Conservation (phyloP, 2,888 invertebrate species). For the Euclidia mi region DNA sequence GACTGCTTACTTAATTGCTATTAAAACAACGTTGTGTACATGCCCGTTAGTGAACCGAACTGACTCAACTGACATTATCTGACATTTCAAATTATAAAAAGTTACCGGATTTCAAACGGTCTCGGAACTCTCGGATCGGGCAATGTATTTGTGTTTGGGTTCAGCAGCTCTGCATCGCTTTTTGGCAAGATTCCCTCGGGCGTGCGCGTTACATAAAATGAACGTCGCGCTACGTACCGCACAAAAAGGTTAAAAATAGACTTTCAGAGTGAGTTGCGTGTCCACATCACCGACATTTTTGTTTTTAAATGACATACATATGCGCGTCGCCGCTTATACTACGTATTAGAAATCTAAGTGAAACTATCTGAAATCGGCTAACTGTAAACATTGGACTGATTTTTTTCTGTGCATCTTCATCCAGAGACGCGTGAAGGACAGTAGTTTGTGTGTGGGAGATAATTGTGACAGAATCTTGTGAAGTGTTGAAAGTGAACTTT, state of each 20-base stretch:
- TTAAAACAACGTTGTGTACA: slow-evolving; percentile 17
- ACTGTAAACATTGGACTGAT: slow-evolving; percentile 83
- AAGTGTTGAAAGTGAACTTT: slow-evolving; percentile 37
- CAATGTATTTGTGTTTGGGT: slow-evolving; percentile 66
- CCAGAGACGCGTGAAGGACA: slow-evolving; percentile 61
- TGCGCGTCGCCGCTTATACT: slow-evolving; percentile 68
- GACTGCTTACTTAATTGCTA: too few relatives aligned
- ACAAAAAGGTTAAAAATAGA: slow-evolving; percentile 88
- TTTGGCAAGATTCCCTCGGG: slow-evolving; percentile 88
- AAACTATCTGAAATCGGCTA: slow-evolving; percentile 78
- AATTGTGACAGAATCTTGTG: slow-evolving; percentile 39
- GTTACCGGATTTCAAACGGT: slow-evolving; percentile 84
- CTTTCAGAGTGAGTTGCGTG: slow-evolving; percentile 82
- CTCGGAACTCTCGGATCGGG: slow-evolving; percentile 53
- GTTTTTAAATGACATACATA: slow-evolving; percentile 87
- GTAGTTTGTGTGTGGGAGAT: slow-evolving; percentile 36
- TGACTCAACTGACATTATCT: slow-evolving; percentile 32
- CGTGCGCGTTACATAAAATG: slow-evolving; percentile 82
- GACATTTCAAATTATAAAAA: slow-evolving; percentile 78
- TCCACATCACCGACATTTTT: slow-evolving; percentile 81
- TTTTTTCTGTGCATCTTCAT: slow-evolving; percentile 69
- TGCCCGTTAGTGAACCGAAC: too few relatives aligned
- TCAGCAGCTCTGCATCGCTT: slow-evolving; percentile 62
- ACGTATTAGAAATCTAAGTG: slow-evolving; percentile 85
- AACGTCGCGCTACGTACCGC: slow-evolving; percentile 75